Percentiles rank a stretch among this genome's conserved stretches.
phyloP scores from a whole-genome alignment of 1,140 invertebrate species.

The Leguminivora glycinivorella region DNA sequence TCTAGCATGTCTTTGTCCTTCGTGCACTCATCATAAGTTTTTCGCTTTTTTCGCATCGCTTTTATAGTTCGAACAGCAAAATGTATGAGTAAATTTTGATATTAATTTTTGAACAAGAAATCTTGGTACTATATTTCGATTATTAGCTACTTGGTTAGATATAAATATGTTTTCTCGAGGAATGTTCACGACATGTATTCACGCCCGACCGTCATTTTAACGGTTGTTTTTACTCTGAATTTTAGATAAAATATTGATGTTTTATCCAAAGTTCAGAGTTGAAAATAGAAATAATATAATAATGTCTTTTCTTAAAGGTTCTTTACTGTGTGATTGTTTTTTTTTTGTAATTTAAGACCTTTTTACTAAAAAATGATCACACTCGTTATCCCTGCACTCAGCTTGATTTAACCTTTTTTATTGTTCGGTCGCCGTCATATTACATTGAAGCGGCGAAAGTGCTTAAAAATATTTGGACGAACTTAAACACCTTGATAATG shows the following conservation, averaged over 20 bases:
- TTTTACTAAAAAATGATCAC: slow-evolving; percentile 53
- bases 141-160: slow-evolving; percentile 61
- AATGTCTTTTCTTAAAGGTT: slow-evolving; percentile 67
- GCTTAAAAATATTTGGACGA: no score
- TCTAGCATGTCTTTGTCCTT: slow-evolving; percentile 71
- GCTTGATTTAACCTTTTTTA: slow-evolving; percentile 39
- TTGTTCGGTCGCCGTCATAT: slow-evolving; percentile 31
- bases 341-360: slow-evolving; percentile 66
- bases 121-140: slow-evolving; percentile 68
- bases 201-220: slow-evolving; percentile 43
- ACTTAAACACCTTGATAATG: no score
- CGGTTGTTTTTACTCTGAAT: slow-evolving; percentile 43
- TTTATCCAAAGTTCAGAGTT: slow-evolving; percentile 38
- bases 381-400: slow-evolving; percentile 43
- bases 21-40: slow-evolving; percentile 60
- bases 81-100: slow-evolving; percentile 40
- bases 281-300: slow-evolving; percentile 57
- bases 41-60: slow-evolving; percentile 63
- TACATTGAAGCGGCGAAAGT: not conserved
- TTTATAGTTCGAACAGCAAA: slow-evolving; percentile 64
- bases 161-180: slow-evolving; percentile 55
- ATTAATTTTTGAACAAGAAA: slow-evolving; percentile 52
- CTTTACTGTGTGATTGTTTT: slow-evolving; percentile 69
- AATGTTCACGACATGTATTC: slow-evolving; percentile 56
- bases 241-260: slow-evolving; percentile 38